Conservation (phyloP, 2,797 vertebrate species). For the Graptemys geographica region DNA sequence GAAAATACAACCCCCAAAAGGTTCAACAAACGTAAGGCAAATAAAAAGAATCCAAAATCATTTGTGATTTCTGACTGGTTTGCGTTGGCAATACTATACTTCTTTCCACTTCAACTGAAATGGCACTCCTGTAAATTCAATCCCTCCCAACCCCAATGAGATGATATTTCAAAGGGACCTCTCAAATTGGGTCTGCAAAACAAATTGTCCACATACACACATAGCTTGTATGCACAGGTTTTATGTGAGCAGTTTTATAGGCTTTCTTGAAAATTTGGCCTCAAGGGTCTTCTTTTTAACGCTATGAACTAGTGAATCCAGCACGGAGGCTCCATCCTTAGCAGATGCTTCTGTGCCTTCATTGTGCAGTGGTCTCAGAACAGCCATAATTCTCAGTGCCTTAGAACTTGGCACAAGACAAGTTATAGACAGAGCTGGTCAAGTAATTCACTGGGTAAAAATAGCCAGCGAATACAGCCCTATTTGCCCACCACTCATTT, state of each 20-base stretch:
- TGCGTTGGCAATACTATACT: background rate
- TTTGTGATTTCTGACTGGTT: background rate
- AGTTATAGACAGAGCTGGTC: background rate
- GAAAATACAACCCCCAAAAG: background rate
- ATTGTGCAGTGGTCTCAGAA: background rate
- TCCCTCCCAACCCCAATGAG: background rate
- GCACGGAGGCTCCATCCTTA: background rate
- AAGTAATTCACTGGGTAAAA: background rate
- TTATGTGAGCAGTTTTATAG: background rate
- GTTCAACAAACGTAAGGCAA: background rate
- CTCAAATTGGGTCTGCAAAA: background rate
- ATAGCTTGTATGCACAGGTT: background rate
- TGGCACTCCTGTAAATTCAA: background rate
- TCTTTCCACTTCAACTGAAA: background rate
- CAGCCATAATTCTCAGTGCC: background rate
- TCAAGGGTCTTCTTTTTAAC: background rate
- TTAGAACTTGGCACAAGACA: background rate
- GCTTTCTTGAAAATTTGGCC: background rate
- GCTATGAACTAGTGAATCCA: background rate
- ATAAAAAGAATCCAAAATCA: rapidly evolving
- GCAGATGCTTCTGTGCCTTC: background rate
- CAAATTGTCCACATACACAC: background rate
- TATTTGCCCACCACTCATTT: background rate
- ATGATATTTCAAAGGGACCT: background rate
- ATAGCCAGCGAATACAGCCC: background rate